phyloP scores from a whole-genome alignment of 2,888 invertebrate genomes.

The Acronicta aceris region DNA sequence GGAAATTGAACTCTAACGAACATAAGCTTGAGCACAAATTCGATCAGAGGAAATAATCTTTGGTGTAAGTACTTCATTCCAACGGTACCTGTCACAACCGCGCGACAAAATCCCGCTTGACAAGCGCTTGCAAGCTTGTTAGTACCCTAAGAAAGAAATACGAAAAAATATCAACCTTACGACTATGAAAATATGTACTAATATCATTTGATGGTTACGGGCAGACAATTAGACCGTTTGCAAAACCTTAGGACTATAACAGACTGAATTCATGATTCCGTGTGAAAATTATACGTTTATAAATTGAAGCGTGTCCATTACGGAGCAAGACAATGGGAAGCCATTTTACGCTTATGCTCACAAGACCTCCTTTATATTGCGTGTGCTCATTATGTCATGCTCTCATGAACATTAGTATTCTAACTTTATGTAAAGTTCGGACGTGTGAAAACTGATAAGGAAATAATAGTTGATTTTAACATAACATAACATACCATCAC shows the following conservation, averaged over 20 bases:
- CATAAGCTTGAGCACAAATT: conserved; percentile 24
- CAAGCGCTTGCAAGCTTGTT: conserved; percentile 26
- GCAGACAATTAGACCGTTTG: conserved; percentile 9
- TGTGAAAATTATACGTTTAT: conserved; percentile 35
- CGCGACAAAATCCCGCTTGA: conserved; percentile 41
- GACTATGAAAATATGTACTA: not conserved
- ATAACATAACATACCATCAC: too few relatives aligned
- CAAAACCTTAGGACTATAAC: conserved; percentile 17
- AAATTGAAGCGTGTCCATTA: conserved; percentile 35
- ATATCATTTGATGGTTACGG: not conserved
- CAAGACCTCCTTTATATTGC: conserved; percentile 26
- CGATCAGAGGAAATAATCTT: conserved; percentile 21
- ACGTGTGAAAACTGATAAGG: not conserved
- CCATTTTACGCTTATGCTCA: conserved; percentile 31
- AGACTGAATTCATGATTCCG: conserved; percentile 32
- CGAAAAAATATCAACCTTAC: conserved; percentile 24
- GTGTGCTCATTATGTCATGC: conserved; percentile 25
- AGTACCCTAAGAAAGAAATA: not conserved
- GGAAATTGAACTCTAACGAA: conserved; percentile 21
- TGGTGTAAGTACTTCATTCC: conserved; percentile 23
- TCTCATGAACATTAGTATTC: conserved; percentile 17
- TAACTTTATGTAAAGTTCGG: conserved; percentile 25
- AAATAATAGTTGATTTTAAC: not conserved
- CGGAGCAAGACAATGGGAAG: conserved; percentile 28
- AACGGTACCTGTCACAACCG: conserved; percentile 43